phyloP scores from a whole-genome alignment of 2,797 vertebrate genomes.

The Lithobates pipiens region DNA sequence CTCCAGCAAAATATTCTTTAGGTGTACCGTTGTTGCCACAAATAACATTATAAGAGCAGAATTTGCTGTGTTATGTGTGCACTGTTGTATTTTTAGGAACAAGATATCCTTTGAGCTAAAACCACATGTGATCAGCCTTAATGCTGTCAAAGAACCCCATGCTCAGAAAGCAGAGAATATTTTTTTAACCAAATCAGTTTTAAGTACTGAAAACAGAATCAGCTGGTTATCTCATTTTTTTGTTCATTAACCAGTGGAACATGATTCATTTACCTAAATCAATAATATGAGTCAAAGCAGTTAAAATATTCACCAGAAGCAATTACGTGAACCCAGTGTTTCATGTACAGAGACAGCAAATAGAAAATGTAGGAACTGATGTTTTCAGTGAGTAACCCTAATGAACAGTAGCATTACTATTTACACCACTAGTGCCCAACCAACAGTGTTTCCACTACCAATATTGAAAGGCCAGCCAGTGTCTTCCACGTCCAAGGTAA shows the following conservation, averaged over 20 bases:
- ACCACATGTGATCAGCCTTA: not conserved
- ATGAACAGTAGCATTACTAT: no score
- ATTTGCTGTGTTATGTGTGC: no score
- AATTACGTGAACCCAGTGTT: not conserved
- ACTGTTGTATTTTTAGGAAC: no score
- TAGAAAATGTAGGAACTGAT: not conserved
- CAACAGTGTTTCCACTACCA: no score
- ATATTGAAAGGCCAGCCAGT: no score
- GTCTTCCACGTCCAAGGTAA: no score
- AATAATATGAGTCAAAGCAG: not conserved
- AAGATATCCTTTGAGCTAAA: not conserved
- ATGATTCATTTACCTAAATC: conserved; percentile 7
- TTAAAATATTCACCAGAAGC: conserved; percentile 21
- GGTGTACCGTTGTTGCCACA: no score
- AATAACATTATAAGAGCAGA: no score
- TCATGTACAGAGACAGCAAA: conserved; percentile 12
- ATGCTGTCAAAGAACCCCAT: not conserved
- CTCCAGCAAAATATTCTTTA: no score
- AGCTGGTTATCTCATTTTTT: conserved; percentile 19
- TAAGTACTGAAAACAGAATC: not conserved
- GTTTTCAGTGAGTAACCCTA: no score
- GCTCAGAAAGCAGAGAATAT: conserved; percentile 1
- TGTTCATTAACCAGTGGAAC: conserved; percentile 9
- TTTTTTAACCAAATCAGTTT: not conserved
- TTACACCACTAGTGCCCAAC: no score